Evolutionary conservation across 2,888 invertebrate species (phyloP).

Genomic region (Netelia virgata): DNA sequence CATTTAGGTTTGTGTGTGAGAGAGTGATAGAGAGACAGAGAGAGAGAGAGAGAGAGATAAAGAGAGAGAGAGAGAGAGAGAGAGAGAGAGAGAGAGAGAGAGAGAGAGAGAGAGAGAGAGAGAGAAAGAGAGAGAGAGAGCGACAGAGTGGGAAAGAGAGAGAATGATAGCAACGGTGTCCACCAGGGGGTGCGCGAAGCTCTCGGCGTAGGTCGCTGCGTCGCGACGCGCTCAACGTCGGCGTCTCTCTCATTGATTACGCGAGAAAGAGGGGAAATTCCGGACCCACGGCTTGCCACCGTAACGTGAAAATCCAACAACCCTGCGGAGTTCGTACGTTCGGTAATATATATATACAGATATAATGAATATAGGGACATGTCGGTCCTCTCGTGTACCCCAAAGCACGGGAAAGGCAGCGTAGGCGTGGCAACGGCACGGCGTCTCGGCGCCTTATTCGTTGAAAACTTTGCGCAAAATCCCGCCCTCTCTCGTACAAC

Average conservation of each 20-base stretch:
- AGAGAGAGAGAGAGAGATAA: conserved; percentile 7
- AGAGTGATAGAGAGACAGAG: conserved; percentile 4
- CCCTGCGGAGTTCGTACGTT: conserved; percentile 42
- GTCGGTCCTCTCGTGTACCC: conserved; percentile 20
- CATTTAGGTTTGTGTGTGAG: background rate
- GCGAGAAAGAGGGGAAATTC: conserved; percentile 84
- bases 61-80: background rate
- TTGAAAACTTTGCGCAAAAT: conserved; percentile 84
- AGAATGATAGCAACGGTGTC: conserved; percentile 52
- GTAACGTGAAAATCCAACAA: conserved; percentile 58
- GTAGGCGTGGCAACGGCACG: conserved; percentile 84
- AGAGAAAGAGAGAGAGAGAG: no score
- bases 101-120: conserved; percentile 6
- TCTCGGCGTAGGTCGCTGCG: conserved; percentile 59
- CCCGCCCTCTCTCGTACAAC: conserved; percentile 74
- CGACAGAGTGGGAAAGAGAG: conserved; percentile 13
- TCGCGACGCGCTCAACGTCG: conserved; percentile 51
- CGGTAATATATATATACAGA: conserved; percentile 1
- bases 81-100: conserved; percentile 7
- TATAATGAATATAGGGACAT: background rate
- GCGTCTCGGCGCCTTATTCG: conserved; percentile 84
- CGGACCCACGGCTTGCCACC: conserved; percentile 67
- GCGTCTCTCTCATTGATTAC: conserved; percentile 82
- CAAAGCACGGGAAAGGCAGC: conserved; percentile 78
- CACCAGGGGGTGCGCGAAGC: conserved; percentile 67